Base-by-base conservation (phyloP, 2,888 invertebrate species). In the Habrosyne pyritoides region DNA sequence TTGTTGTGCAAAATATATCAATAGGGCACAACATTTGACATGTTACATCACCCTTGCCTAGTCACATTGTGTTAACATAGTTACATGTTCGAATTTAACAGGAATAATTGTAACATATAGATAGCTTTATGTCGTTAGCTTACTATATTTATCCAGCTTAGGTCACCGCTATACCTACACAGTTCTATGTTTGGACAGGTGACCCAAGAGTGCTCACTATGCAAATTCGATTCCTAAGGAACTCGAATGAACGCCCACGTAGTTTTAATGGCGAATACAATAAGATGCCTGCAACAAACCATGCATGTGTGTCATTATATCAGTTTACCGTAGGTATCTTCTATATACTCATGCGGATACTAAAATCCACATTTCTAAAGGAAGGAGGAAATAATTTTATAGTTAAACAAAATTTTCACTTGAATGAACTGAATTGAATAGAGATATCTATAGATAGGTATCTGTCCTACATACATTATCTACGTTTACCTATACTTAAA, bases 171-270 rank as follows among this genome's bases (percentile, higher is more conserved):
- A 64, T 60, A 60, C 60, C 47, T 49, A 50, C 53, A 57, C 60
- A 53, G 8, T 56, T 56, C 61, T 61, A 58, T 59, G 57, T 71
- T 67, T 66, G 55, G 63, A 58, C 60, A 66, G 60, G 63, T 68
- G 69, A 71, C 69, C 71, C 63, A 10, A n/a, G 7, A 4, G 67
- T 63, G 61, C 53, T 47, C 50, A 57, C 56, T 64, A 67, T 70
- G 62, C 62, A 61, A 69, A 76, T 67, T 58, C 10, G 50, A 57
- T 61, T 59, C 57, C 57, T 56, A 59, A 62, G 59, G 56, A 57
- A 63, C 66, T 69, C 60, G 55, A 64, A 66, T 62, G 52, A 55
- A 62, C 68, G 56, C 66, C 66, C 61, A 69, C 68, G 53, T 59
- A 57, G 53, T 5, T 18, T 18, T 42, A 42, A 18, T 18, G 18